Percentiles rank a stretch among this genome's conserved stretches.
phyloP scores from a whole-genome alignment of 2,797 vertebrate genomes.

The Fistularia commersonii region DNA sequence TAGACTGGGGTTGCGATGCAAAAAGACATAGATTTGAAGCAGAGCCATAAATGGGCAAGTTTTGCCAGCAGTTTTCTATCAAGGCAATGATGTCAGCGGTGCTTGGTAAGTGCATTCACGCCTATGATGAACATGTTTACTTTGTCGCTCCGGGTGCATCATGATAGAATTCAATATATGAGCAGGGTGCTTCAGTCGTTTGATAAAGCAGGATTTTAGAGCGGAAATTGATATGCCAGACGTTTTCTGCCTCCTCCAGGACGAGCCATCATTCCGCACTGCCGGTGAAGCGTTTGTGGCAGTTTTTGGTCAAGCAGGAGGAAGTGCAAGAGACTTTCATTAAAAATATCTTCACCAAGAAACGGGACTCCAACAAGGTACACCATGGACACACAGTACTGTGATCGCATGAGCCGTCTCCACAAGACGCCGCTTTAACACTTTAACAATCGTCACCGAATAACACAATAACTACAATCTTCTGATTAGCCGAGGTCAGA shows the following conservation, averaged over 20 bases:
- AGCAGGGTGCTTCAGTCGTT: constrained; percentile 18
- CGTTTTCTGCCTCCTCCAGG: constrained; percentile 63
- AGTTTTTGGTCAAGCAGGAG: constrained; percentile 94
- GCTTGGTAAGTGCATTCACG: too few species aligned
- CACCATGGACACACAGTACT: constrained; percentile 8
- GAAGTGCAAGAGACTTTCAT: constrained; percentile 97
- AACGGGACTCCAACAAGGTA: constrained; percentile 85
- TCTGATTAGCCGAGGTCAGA: constrained; percentile 1
- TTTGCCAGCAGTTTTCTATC: too few species aligned
- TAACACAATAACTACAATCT: constrained; percentile 24
- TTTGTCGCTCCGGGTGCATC: too few species aligned
- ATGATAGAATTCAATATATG: too few species aligned
- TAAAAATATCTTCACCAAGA: constrained; percentile 93
- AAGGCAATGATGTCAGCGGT: too few species aligned
- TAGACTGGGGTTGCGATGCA: too few species aligned
- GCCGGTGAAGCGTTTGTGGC: constrained; percentile 94
- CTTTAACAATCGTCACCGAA: constrained; percentile 24
- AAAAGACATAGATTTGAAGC: too few species aligned
- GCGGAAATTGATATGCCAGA: constrained; percentile 10
- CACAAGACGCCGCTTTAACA: constrained; percentile 9
- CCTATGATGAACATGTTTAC: too few species aligned
- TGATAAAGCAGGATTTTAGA: constrained; percentile 14
- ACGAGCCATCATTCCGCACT: constrained; percentile 81
- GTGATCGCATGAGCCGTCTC: constrained; percentile 25
- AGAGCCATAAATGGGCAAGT: too few species aligned